Evolutionary conservation across 2,888 invertebrate species (phyloP), one percentile per base, ranked within the genome.

Genomic region (Orchesella flavescens): DNA sequence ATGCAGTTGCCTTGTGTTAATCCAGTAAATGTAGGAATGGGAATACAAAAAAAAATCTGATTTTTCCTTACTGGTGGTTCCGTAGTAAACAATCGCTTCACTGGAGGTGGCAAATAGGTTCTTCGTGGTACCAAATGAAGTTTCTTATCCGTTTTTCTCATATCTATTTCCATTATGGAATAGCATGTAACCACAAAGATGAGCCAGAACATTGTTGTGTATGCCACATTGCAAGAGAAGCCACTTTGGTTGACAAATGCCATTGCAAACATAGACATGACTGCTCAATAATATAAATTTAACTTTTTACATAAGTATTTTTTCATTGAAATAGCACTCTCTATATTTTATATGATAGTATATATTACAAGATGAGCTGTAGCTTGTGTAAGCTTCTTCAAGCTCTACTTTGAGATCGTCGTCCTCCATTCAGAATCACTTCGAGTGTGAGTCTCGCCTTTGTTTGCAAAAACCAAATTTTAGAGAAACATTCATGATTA

Each of bases 71-170:
- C 84, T 0, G 81, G 84, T 43, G 84, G 81, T 43, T 84, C 84
- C 23, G 53, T 55, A 12, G 76, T 77, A 21, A 84, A 84, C n/a
- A 84, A 68, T 15, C 84, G 80, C 15, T 81, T 77, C 3, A 84
- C 77, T 9, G 84, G 84, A 19, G 84, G 84, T 0, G 84, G 84
- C 15, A 84, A 19, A 59, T 84, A 84, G n/a, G 77, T 59, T 1
- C 84, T 46, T 17, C 66, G 55, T 4, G 84, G 84, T 21, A 61
- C 17, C 23, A 84, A 57, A 15, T 61, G 24, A 61, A 84, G n/a
- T 55, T 77, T 72, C 72, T 84, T 84, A 55, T 84, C 81, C 21
- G 73, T 44, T n/a, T 65, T 73, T 24, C 81, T 55, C 81, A 84
- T 76, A 21, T 76, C 55, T 4, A 76, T 0, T 15, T 84, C 84